phyloP scores from a whole-genome alignment of 92 coral and sea anemone genomes.

The Epizoanthus fatuus region DNA sequence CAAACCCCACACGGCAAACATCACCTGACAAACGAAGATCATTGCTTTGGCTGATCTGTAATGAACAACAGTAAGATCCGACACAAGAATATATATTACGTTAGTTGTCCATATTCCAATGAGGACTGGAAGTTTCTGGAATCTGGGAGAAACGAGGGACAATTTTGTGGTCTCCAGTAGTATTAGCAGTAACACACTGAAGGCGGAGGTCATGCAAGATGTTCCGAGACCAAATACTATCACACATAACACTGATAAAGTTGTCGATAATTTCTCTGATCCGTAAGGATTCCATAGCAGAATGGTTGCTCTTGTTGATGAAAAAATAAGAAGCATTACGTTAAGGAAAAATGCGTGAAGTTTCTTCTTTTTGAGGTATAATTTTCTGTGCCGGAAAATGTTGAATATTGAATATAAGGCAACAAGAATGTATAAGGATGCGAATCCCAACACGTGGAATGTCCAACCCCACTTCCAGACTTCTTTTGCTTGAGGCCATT shows the following conservation, averaged over 20 bases:
- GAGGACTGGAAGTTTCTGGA: neutral
- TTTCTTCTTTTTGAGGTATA: neutral
- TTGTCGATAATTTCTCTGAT: neutral
- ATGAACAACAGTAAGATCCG: neutral
- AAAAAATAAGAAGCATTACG: neutral
- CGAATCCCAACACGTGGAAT: neutral
- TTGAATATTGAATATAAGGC: neutral
- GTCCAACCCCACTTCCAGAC: constrained; percentile 2
- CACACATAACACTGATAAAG: neutral
- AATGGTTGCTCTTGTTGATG: neutral
- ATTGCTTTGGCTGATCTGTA: neutral
- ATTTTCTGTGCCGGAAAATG: neutral
- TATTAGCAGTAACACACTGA: no score
- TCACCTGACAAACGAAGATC: no score
- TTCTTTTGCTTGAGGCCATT: neutral
- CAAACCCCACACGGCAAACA: no score
- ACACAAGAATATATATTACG: neutral
- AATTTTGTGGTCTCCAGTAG: no score
- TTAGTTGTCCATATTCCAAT: neutral
- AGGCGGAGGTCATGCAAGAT: neutral
- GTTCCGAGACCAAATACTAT: neutral
- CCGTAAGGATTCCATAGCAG: neutral
- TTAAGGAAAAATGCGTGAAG: neutral
- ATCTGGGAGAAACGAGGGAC: neutral
- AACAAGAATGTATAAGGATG: neutral